Evolutionary conservation across 64 coral and sea anemone genomes (phyloP), one percentile per base, ranked within the genome.

Genomic region (Pocillopora verrucosa): DNA sequence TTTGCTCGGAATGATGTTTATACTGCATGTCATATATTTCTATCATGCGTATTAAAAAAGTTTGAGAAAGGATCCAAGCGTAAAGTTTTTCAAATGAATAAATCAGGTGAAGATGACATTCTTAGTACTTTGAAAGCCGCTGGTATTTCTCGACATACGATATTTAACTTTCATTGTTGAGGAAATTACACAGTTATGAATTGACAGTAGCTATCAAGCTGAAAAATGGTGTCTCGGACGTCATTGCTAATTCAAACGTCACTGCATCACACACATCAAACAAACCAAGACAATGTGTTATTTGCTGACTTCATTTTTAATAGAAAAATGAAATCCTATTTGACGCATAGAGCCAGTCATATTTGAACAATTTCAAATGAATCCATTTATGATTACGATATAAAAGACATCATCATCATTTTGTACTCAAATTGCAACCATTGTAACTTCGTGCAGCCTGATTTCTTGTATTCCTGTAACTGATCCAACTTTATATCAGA

Each of bases 231-330:
- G 19, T 1, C 67, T 24, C 25, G 30, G 67, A 70, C 67, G 67
- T 70, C 67, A 24, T 70, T 9, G 10, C 67, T 25, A 70, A 25
- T 7, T 70, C 11, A 70, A 24, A 26, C 22, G 67, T n/a, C n/a
- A 70, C 11, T 25, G 25, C 67, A 11, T 70, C 20, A 70, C 67
- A 11, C 10, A 70, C 22, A 26, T 25, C 67, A 83, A 83, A 83
- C 9, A 83, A 83, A 45, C 34, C 80, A 38, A 22, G 61, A 16
- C 16, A 67, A 45, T 24, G 4, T 65, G 59, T 61, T 65, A 82
- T 82, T 82, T 82, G 30, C 80, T 65, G 59, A 64, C 10, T 65
- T 64, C 60, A 24, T 64, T 61, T 80, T 34, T 65, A 82, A 36
- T 16, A 34, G 16, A 34, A 82, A 65, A 82, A 17, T 17, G 1